These are phyloP conservation scores for Yponomeuta sedellus DNA, from an alignment of 2,888 invertebrate species.

Conservation along the genomic window DNA sequence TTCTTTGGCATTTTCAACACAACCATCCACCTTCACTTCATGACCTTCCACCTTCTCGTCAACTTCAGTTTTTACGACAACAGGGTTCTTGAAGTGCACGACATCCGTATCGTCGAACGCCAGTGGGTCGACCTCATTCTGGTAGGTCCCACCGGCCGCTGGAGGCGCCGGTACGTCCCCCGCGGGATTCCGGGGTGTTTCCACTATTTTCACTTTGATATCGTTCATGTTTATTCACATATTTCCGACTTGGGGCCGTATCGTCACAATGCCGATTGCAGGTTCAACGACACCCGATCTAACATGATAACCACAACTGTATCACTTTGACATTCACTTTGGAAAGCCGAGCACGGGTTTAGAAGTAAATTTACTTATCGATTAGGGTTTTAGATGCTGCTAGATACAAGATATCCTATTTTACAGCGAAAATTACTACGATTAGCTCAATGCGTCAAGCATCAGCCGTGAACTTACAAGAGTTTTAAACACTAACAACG, in stretches of 20 bases:
- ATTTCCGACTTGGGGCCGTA: constrained; percentile 64
- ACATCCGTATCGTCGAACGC: constrained; percentile 37
- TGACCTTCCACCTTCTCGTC: constrained; percentile 31
- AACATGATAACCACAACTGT: constrained; percentile 44
- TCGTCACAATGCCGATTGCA: constrained; percentile 61
- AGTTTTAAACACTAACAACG: constrained; percentile 31
- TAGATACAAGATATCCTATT: neutral
- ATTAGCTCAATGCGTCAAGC: constrained; percentile 44
- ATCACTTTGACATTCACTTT: constrained; percentile 22
- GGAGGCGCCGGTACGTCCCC: constrained; percentile 23
- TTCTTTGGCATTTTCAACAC: constrained; percentile 74
- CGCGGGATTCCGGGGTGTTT: neutral
- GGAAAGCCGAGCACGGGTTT: neutral
- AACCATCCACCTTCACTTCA: constrained; percentile 38
- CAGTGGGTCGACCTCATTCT: constrained; percentile 62
- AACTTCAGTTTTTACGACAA: constrained; percentile 33
- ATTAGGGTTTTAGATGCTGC: neutral
- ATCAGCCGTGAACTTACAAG: constrained; percentile 62
- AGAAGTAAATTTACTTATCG: constrained; percentile 13
- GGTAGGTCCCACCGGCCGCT: constrained; percentile 37
- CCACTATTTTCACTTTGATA: constrained; percentile 64
- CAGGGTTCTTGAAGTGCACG: neutral
- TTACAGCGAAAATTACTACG: neutral
- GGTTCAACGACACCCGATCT: constrained; percentile 60
- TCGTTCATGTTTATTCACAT: constrained; percentile 77